A percentile compares a stretch with the other conserved stretches of the same genome.
These are phyloP conservation scores for Leptestheria dahalacensis DNA, from an alignment of 1,140 invertebrate species.

Conservation along the genomic window DNA sequence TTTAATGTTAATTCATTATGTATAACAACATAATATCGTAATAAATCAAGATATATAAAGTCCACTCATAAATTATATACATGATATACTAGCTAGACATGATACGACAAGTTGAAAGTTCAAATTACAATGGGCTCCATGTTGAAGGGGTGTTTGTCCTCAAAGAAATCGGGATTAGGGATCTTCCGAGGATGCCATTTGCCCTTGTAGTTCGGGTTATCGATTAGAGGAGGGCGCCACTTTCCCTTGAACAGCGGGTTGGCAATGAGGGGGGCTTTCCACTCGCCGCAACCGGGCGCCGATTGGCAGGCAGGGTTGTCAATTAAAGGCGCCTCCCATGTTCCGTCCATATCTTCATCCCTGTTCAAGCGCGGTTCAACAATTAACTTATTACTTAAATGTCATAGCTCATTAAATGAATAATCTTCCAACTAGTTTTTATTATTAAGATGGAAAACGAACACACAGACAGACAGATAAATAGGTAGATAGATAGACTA, in stretches of 20 bases:
- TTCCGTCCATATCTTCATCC: slow-evolving; percentile 95
- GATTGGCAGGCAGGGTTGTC: slow-evolving; percentile 76
- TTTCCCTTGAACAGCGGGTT: slow-evolving; percentile 83
- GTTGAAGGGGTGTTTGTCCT: slow-evolving; percentile 76
- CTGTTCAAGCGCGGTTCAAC: no score
- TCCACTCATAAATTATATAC: no score
- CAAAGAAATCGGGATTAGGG: slow-evolving; percentile 82
- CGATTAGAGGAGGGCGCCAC: slow-evolving; percentile 78
- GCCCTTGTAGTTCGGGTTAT: slow-evolving; percentile 88
- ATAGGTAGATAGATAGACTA: no score
- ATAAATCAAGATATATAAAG: no score
- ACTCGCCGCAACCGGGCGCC: slow-evolving; percentile 78
- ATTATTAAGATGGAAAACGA: not conserved
- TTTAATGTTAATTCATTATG: no score
- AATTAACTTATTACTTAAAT: no score
- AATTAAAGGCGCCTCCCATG: slow-evolving; percentile 90
- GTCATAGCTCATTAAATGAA: no score
- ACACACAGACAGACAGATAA: not conserved
- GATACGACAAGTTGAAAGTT: no score
- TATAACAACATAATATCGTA: no score
- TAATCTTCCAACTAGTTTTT: not conserved
- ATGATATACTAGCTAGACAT: no score
- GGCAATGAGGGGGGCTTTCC: slow-evolving; percentile 67
- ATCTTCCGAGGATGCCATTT: slow-evolving; percentile 81
- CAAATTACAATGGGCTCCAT: slow-evolving; percentile 85